These are phyloP conservation scores for Caenorhabditis wallacei DNA, from an alignment of 2,888 invertebrate species.

Conservation along the genomic window DNA sequence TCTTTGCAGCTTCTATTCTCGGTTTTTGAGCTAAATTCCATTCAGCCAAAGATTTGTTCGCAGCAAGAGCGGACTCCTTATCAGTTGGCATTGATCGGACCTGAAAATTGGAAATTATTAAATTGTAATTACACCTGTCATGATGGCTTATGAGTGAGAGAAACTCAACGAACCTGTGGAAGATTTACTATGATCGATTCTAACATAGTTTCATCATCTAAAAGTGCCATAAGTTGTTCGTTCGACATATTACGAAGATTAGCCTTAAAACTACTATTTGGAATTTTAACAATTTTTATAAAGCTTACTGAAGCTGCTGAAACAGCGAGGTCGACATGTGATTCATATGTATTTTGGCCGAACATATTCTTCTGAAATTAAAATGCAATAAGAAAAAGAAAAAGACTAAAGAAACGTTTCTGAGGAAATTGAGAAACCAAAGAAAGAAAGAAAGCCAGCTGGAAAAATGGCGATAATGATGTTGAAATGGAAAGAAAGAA, in stretches of 20 bases:
- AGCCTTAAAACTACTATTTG: slow-evolving; percentile 24
- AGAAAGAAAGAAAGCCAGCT: neutral
- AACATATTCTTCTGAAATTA: slow-evolving; percentile 40
- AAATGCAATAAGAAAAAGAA: neutral
- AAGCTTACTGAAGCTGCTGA: slow-evolving; percentile 44
- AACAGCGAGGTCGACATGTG: slow-evolving; percentile 47
- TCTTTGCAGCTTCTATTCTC: slow-evolving; percentile 88
- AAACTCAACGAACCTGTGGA: slow-evolving; percentile 74
- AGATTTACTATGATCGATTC: slow-evolving; percentile 76
- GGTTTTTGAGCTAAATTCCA: slow-evolving; percentile 92
- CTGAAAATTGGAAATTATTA: slow-evolving; percentile 84
- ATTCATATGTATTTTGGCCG: slow-evolving; percentile 44
- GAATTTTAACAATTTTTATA: no score
- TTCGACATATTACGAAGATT: slow-evolving; percentile 72
- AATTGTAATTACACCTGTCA: neutral
- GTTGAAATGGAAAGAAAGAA: slow-evolving; percentile 20
- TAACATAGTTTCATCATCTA: slow-evolving; percentile 73
- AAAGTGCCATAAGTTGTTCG: slow-evolving; percentile 77
- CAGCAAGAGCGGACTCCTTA: slow-evolving; percentile 91
- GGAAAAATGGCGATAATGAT: neutral
- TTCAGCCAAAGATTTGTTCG: slow-evolving; percentile 93
- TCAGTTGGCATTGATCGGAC: slow-evolving; percentile 89
- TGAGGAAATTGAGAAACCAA: neutral
- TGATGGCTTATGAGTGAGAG: no score
- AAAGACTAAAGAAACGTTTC: no score